Base-by-base conservation (phyloP, 2,888 invertebrate genomes). In the Neria commutata region DNA sequence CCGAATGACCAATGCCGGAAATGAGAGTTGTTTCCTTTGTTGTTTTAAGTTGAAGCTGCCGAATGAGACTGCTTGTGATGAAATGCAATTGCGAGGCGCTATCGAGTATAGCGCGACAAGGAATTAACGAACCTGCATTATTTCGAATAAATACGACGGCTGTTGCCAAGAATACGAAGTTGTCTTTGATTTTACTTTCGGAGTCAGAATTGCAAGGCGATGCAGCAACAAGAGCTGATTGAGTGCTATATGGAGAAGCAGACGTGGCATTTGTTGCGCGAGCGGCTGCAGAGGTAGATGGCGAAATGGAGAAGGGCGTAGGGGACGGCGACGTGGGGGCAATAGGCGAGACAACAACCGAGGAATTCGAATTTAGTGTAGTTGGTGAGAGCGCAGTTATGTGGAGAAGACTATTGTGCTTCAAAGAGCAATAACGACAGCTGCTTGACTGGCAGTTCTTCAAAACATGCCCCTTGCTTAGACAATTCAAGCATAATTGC, bases 381-480 rank as follows among this genome's bases (percentile, higher is more conserved):
- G n/a, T n/a, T 49, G 25, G 4, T 26, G 17, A 25, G n/a, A 16
- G 10, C 4, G 26, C 3, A 17, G 11, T 50, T 33, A 17, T 17
- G 21, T 66, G 65, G 4, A 66, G 25, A 4, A 67, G 19, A 4
- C 58, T 54, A n/a, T 64, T 57, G 50, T 64, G 61, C 11, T 62
- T 67, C 16, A 54, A 40, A 10, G 50, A 17, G 26, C 56, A 56
- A 26, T 26, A 14, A n/a, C 29, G 14, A 24, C 56, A 56, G 24
- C 42, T 37, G 37, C 47, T 19, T 2, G 58, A 60, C 34, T 34
- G 56, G 21, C 61, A 61, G 23, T 14, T 40, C 23, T 55, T 47
- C n/a, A 42, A 8, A 17, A 46, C 33, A 21, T 51, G 56, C 1
- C 37, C 54, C 16, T 60, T 50, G 11, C 33, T 16, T 10, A 50